A percentile compares a stretch with the other conserved stretches of the same genome.
These are phyloP conservation scores for Leptopilina drosophilae DNA, from an alignment of 2,888 invertebrate species.

Conservation along the genomic window DNA sequence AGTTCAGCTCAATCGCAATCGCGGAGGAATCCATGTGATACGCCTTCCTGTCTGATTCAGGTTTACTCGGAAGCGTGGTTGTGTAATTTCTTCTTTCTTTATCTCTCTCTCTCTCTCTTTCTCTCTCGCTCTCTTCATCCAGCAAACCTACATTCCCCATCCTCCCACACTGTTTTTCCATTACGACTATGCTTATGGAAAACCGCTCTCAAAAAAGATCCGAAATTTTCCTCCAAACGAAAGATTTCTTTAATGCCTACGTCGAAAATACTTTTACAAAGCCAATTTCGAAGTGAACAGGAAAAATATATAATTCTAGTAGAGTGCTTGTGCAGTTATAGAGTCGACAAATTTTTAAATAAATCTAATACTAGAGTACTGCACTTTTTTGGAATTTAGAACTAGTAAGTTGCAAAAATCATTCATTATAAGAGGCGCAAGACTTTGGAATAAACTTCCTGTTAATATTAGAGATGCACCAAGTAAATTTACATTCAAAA, in stretches of 20 bases:
- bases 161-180: conserved; percentile 9
- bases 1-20: conserved; percentile 40
- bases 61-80: conserved; percentile 35
- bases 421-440: too few relatives aligned
- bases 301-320: too few relatives aligned
- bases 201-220: neutral
- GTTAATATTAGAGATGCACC: too few relatives aligned
- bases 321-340: too few relatives aligned
- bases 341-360: too few relatives aligned
- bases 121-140: neutral
- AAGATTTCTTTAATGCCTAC: neutral
- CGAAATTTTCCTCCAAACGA: neutral
- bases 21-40: conserved; percentile 40
- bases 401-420: too few relatives aligned
- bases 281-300: too few relatives aligned
- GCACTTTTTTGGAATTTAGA: too few relatives aligned
- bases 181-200: conserved; percentile 1
- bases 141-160: neutral
- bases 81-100: conserved; percentile 5
- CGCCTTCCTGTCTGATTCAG: conserved; percentile 32
- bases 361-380: too few relatives aligned
- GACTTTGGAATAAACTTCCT: too few relatives aligned
- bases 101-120: neutral
- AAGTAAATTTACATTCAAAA: too few relatives aligned
- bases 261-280: too few relatives aligned